Evolutionary conservation across 2,888 invertebrate species (phyloP).

Genomic region (Mongoloraphidia duomilia): DNA sequence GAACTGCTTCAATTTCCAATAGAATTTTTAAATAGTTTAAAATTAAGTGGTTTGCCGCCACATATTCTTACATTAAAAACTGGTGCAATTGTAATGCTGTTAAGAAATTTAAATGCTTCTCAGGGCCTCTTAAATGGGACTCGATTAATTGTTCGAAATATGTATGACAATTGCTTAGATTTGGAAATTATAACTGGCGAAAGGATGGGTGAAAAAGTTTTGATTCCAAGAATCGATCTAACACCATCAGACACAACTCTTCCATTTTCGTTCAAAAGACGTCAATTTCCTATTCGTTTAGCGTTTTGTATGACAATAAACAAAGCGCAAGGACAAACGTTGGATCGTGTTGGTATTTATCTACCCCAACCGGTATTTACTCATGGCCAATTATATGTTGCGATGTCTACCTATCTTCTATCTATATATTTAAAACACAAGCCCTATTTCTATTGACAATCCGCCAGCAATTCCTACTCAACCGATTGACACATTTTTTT

Average conservation of each 20-base stretch:
- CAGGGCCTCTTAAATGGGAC: constrained; percentile 13
- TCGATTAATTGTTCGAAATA: constrained; percentile 12
- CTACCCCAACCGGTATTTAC: constrained; percentile 12
- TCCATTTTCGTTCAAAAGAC: no score
- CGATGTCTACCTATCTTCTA: no score
- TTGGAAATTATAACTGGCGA: constrained; percentile 1
- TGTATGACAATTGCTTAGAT: constrained; percentile 14
- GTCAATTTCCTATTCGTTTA: neutral
- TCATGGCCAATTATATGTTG: constrained; percentile 15
- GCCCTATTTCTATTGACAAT: no score
- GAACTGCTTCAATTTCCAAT: neutral
- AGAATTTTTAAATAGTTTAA: neutral
- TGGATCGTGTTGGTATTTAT: constrained; percentile 9
- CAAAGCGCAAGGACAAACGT: constrained; percentile 11
- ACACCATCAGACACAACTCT: neutral
- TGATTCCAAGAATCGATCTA: neutral
- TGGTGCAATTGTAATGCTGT: constrained; percentile 11
- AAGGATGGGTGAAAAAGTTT: neutral
- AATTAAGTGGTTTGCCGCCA: neutral
- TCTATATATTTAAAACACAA: no score
- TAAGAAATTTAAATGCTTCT: constrained; percentile 11
- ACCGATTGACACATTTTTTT: no score
- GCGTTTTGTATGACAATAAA: constrained; percentile 10
- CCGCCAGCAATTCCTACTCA: no score
- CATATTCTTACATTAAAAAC: neutral